Conservation (phyloP, 2,797 vertebrate genomes). For the Hybognathus amarus region DNA sequence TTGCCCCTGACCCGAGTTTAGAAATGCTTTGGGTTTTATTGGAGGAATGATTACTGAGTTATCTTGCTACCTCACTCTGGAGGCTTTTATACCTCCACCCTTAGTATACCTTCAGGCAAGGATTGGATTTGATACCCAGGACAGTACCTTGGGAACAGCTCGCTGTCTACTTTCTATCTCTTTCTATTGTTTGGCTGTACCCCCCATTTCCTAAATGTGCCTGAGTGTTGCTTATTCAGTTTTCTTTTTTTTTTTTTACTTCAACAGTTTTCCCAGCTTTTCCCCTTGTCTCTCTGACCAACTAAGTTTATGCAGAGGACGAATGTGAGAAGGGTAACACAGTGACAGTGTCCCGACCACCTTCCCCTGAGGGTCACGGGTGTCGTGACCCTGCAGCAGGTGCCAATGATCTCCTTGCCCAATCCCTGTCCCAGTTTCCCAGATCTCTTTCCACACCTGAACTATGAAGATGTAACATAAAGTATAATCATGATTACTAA, state of each 20-base stretch:
- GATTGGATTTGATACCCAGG: conserved; percentile 64
- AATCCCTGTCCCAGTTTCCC: conserved; percentile 42
- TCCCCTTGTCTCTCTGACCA: conserved; percentile 18
- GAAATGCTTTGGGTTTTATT: conserved; percentile 72
- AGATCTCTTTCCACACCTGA: conserved; percentile 18
- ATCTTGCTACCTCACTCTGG: conserved; percentile 60
- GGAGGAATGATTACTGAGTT: conserved; percentile 76
- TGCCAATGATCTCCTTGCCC: conserved; percentile 26
- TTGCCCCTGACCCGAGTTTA: conserved; percentile 75
- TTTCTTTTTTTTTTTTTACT: conserved; percentile 13
- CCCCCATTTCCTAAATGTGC: conserved; percentile 56
- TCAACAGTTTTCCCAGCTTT: conserved; percentile 5
- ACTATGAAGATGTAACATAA: not conserved
- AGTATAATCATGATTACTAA: not conserved
- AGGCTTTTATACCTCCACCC: conserved; percentile 67
- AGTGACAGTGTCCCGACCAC: conserved; percentile 40
- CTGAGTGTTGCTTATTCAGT: conserved; percentile 13
- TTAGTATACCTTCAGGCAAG: conserved; percentile 71
- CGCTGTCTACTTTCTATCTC: conserved; percentile 44
- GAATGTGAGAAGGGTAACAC: conserved; percentile 19
- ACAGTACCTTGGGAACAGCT: conserved; percentile 60
- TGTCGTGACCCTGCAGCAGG: conserved; percentile 46
- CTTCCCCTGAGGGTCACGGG: conserved; percentile 48
- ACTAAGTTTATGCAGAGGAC: conserved; percentile 45
- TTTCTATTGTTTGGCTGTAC: conserved; percentile 60